These are phyloP conservation scores for Leuciscus waleckii DNA, from an alignment of 2,797 vertebrate genomes.

Conservation along the genomic window DNA sequence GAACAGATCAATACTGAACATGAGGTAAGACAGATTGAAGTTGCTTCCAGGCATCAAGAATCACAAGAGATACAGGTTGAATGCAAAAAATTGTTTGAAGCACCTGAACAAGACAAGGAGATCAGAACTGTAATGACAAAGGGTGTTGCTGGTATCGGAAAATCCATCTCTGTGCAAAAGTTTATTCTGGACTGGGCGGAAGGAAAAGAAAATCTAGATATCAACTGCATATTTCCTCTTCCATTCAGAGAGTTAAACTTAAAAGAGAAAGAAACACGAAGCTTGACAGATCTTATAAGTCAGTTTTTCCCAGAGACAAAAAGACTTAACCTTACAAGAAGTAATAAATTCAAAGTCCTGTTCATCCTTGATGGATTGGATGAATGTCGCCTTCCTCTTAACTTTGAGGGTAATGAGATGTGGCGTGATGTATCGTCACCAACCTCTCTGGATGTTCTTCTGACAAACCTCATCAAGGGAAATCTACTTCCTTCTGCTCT, in stretches of 20 bases:
- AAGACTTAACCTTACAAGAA: neutral
- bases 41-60: neutral
- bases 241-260: slow-evolving; percentile 25
- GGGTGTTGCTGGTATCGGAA: slow-evolving; percentile 27
- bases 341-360: neutral
- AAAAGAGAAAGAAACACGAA: neutral
- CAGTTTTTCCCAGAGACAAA: slow-evolving; percentile 17
- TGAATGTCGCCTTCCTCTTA: neutral
- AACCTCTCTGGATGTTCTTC: slow-evolving; percentile 20
- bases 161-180: neutral
- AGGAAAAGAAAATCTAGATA: slow-evolving; percentile 1
- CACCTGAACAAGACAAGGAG: neutral
- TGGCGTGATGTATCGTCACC: neutral
- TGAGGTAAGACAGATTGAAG: slow-evolving; percentile 5
- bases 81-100: neutral
- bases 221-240: slow-evolving; percentile 26
- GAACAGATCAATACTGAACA: neutral
- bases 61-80: neutral
- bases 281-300: neutral
- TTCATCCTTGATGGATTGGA: neutral
- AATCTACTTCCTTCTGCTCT: neutral
- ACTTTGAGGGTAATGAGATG: neutral
- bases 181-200: slow-evolving; percentile 10
- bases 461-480: slow-evolving; percentile 12
- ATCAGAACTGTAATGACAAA: slow-evolving; percentile 20